These are phyloP conservation scores for Ochotona princeps DNA, from an alignment of 2,113 vertebrate species.

Conservation along the genomic window DNA sequence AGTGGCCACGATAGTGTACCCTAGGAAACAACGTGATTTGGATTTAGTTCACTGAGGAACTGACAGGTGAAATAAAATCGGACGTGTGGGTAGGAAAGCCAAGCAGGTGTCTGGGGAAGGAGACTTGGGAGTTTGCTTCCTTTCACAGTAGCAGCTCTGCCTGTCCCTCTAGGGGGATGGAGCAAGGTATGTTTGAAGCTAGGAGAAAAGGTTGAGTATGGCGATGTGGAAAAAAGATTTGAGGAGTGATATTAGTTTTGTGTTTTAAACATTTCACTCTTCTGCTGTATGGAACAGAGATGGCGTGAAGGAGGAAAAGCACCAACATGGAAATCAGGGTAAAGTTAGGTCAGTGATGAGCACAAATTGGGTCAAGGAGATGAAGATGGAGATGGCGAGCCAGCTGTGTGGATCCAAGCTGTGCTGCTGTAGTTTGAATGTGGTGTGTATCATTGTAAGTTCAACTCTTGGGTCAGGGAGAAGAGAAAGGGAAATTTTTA, in stretches of 20 bases:
- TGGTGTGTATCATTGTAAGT: too few species aligned
- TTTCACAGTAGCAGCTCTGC: background rate
- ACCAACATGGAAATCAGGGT: too few species aligned
- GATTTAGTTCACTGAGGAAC: slow-evolving; percentile 15
- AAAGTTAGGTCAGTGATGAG: background rate
- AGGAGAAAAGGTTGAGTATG: background rate
- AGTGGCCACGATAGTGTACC: background rate
- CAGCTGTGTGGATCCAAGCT: background rate
- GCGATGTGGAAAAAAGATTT: background rate
- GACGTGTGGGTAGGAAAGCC: background rate
- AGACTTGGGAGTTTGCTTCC: background rate
- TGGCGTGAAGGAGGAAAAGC: background rate
- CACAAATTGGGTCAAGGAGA: background rate
- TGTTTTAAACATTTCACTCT: background rate
- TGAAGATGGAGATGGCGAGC: background rate
- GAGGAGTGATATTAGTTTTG: background rate
- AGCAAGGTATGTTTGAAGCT: background rate
- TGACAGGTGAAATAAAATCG: background rate
- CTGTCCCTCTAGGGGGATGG: background rate
- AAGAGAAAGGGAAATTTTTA: too few species aligned
- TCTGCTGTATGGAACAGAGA: background rate
- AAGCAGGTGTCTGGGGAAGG: background rate
- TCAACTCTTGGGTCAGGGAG: too few species aligned
- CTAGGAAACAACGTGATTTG: background rate
- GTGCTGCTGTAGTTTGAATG: too few species aligned